Evolutionary conservation across 2,113 vertebrate species (phyloP).

Genomic region (Oncorhynchus masou): DNA sequence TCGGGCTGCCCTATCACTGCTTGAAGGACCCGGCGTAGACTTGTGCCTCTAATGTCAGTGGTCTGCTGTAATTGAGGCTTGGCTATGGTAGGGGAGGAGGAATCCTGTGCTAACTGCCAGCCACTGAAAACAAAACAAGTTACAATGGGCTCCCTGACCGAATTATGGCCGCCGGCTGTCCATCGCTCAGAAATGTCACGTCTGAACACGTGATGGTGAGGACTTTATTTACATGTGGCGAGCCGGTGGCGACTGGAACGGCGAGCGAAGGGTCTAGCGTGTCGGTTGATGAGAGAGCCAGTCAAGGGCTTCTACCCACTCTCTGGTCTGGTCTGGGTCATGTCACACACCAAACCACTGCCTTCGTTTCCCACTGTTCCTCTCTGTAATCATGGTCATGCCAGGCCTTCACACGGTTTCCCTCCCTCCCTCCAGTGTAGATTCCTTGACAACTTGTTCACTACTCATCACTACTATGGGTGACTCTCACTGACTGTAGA

Average conservation of each 20-base stretch:
- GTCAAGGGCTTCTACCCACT: neutral
- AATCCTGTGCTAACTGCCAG: neutral
- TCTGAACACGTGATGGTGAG: conserved; percentile 5
- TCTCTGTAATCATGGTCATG: neutral
- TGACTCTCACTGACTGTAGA: neutral
- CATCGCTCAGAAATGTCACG: conserved; percentile 16
- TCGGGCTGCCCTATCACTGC: conserved; percentile 7
- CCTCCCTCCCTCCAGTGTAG: neutral
- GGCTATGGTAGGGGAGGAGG: conserved; percentile 16
- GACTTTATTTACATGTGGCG: neutral
- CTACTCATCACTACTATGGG: neutral
- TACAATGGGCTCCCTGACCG: conserved; percentile 10
- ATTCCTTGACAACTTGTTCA: neutral
- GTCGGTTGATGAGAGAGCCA: conserved; percentile 8
- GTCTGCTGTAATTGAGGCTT: conserved; percentile 43
- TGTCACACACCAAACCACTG: neutral
- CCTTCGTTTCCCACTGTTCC: conserved; percentile 17
- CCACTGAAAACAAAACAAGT: conserved; percentile 44
- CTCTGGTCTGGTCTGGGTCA: neutral
- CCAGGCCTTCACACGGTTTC: too few relatives aligned
- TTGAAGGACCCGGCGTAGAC: conserved; percentile 24
- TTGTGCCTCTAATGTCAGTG: conserved; percentile 36
- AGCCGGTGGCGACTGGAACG: neutral
- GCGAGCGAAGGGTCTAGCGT: neutral
- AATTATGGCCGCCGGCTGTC: conserved; percentile 11